Percentiles rank a stretch among this genome's conserved stretches.
Evolutionary conservation across 2,888 invertebrate species (phyloP).

Genomic region (Tanytarsus gracilentus): DNA sequence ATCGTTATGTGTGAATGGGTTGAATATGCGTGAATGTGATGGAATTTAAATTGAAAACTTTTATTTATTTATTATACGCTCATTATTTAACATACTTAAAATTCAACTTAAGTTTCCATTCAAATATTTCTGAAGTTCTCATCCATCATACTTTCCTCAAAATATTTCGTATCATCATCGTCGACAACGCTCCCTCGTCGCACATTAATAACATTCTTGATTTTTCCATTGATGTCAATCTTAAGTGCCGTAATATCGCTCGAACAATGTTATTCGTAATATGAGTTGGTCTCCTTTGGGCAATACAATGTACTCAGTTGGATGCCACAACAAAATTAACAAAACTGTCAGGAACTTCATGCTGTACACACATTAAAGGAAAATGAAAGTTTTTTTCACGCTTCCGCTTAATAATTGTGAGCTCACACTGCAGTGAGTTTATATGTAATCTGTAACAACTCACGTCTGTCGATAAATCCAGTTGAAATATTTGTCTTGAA

Average conservation of each 20-base stretch:
- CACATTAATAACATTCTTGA: neutral
- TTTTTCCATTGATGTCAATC: constrained; percentile 11
- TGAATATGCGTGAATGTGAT: no score
- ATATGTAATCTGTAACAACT: constrained; percentile 20
- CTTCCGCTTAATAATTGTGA: neutral
- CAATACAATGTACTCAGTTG: neutral
- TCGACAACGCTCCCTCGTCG: neutral
- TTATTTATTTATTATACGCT: no score
- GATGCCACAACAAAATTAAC: constrained; percentile 9
- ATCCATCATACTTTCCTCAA: no score
- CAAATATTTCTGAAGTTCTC: no score
- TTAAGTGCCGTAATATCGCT: constrained; percentile 13
- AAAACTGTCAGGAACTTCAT: constrained; percentile 25
- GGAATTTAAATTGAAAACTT: no score
- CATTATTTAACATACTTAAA: no score
- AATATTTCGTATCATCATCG: neutral
- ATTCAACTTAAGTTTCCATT: no score
- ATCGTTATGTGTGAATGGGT: no score
- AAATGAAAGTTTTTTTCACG: neutral
- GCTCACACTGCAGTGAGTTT: neutral
- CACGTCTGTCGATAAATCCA: constrained; percentile 28
- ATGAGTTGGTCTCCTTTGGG: neutral
- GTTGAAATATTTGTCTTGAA: constrained; percentile 20
- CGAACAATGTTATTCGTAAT: constrained; percentile 7
- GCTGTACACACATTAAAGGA: neutral